Conservation (phyloP, 1,140 invertebrate species). For the Micrasema longulum region DNA sequence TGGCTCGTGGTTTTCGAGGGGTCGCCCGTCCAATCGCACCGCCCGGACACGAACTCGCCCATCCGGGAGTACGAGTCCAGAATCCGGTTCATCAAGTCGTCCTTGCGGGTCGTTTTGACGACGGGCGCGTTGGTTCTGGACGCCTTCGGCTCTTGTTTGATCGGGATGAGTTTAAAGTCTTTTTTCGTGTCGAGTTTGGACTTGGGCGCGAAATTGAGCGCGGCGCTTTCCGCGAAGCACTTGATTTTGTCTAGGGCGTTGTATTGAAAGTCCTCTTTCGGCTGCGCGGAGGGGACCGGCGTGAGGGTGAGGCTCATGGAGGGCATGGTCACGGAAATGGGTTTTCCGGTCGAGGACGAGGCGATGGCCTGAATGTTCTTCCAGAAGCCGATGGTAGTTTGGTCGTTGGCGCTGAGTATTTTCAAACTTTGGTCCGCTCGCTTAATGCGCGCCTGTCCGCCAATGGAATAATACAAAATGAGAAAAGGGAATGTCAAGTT, state of each 20-base stretch:
- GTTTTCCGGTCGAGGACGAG: conserved; percentile 54
- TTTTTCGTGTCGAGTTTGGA: conserved; percentile 59
- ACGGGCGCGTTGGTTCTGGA: conserved; percentile 42
- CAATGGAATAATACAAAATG: conserved; percentile 37
- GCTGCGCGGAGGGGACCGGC: conserved; percentile 58
- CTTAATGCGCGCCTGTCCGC: conserved; percentile 55
- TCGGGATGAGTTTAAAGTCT: conserved; percentile 60
- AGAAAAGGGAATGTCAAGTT: conserved; percentile 20
- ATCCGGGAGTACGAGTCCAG: conserved; percentile 65
- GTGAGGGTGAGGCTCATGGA: conserved; percentile 65
- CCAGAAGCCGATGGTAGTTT: conserved; percentile 56
- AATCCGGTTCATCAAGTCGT: conserved; percentile 56
- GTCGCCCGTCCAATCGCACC: conserved; percentile 63
- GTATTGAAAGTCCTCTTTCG: conserved; percentile 59
- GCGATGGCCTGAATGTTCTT: conserved; percentile 60
- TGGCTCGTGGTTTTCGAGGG: conserved; percentile 48
- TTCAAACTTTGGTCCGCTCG: conserved; percentile 11
- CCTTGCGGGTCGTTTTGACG: conserved; percentile 37
- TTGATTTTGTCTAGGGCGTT: conserved; percentile 68
- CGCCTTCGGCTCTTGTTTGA: conserved; percentile 59
- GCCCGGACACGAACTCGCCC: conserved; percentile 64
- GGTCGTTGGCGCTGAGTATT: conserved; percentile 54
- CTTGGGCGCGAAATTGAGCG: conserved; percentile 60
- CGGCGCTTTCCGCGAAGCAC: conserved; percentile 66
- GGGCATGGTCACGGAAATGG: conserved; percentile 61